phyloP scores from a whole-genome alignment of 2,113 vertebrate species.

The Hyla sarda region DNA sequence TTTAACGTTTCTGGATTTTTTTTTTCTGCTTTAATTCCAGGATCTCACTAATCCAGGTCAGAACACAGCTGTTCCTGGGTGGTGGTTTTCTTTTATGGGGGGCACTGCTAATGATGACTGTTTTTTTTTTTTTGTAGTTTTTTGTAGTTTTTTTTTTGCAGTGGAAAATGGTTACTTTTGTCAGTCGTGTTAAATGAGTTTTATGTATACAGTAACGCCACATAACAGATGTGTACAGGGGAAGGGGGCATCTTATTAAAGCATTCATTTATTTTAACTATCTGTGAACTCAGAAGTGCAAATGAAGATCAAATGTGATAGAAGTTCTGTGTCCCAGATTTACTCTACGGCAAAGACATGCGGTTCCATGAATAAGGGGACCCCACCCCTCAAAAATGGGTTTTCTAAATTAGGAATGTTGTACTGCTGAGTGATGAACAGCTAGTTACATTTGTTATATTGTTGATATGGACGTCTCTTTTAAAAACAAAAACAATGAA shows the following conservation, averaged over 20 bases:
- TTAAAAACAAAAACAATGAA: too few species aligned
- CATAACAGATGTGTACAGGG: constrained; percentile 10
- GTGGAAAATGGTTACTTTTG: constrained; percentile 16
- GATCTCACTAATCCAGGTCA: constrained; percentile 46
- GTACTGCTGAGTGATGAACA: too few species aligned
- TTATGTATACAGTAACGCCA: constrained; percentile 25
- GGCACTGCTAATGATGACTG: constrained; percentile 25
- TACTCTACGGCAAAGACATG: too few species aligned
- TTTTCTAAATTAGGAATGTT: too few species aligned
- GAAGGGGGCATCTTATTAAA: background rate
- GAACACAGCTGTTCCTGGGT: constrained; percentile 45
- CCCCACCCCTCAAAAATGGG: too few species aligned
- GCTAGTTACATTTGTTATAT: too few species aligned
- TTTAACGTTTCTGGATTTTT: constrained; percentile 47
- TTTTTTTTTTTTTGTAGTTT: constrained; percentile 8
- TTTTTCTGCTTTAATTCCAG: constrained; percentile 17
- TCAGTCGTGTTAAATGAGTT: constrained; percentile 29
- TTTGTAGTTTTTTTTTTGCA: too few species aligned
- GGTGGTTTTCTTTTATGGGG: constrained; percentile 46
- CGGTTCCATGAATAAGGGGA: too few species aligned
- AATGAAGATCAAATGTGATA: constrained; percentile 9
- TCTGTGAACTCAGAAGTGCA: background rate
- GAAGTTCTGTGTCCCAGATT: background rate
- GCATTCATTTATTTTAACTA: constrained; percentile 14
- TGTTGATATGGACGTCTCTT: too few species aligned